Evolutionary conservation across 2,797 vertebrate genomes (phyloP).

Genomic region (Pteropus rufus): DNA sequence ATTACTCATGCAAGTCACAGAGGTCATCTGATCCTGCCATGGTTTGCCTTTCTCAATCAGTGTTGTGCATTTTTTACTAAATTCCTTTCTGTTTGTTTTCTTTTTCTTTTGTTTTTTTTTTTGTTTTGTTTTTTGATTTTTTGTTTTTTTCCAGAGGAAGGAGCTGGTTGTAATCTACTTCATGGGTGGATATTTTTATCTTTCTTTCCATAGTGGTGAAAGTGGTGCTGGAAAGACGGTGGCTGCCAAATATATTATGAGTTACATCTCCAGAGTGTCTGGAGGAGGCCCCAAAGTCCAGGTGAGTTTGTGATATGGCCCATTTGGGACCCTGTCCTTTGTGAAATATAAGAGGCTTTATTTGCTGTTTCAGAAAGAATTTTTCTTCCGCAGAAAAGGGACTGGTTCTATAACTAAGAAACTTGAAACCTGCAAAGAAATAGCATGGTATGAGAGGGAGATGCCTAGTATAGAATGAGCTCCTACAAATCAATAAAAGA

Average conservation of each 20-base stretch:
- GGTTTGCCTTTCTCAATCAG: background rate
- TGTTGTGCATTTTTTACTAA: background rate
- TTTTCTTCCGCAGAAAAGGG: background rate
- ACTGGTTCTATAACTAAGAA: background rate
- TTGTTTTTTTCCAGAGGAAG: background rate
- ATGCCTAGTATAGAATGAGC: background rate
- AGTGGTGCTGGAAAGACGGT: conserved; percentile 99
- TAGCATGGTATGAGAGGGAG: background rate
- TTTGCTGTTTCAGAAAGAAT: background rate
- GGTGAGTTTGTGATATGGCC: conserved; percentile 81
- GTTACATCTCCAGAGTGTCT: conserved; percentile 96
- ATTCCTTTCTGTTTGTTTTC: background rate
- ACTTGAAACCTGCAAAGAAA: conserved; percentile 11
- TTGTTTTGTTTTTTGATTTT: background rate
- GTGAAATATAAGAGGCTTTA: background rate
- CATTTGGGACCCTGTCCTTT: background rate
- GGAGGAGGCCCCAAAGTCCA: conserved; percentile 96
- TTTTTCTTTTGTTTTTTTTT: background rate
- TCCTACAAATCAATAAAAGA: background rate
- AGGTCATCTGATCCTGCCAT: background rate
- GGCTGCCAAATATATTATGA: conserved; percentile 98
- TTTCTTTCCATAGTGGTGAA: conserved; percentile 88
- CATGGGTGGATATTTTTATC: conserved; percentile 26
- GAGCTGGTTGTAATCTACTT: background rate
- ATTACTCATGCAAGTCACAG: background rate